Evolutionary conservation across 2,888 invertebrate genomes (phyloP).

Genomic region (Eupithecia centaureata): DNA sequence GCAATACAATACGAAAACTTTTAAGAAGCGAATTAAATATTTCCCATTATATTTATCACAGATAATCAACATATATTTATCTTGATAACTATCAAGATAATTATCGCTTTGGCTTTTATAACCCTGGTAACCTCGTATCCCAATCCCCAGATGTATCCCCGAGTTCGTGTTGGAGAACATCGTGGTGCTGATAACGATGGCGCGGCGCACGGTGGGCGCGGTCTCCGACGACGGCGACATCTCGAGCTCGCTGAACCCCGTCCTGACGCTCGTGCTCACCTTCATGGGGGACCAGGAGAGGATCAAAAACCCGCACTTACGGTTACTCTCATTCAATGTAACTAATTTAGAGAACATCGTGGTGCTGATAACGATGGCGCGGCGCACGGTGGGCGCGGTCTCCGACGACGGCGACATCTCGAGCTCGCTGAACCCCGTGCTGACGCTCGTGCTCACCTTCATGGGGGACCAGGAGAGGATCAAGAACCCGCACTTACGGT

Average conservation of each 20-base stretch:
- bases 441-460: slow-evolving; percentile 91
- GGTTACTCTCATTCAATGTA: slow-evolving; percentile 54
- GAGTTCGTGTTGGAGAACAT: slow-evolving; percentile 96
- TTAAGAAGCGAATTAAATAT: too few species aligned
- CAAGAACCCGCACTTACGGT: slow-evolving; percentile 94
- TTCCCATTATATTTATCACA: too few species aligned
- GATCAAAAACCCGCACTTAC: slow-evolving; percentile 95
- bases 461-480: slow-evolving; percentile 94
- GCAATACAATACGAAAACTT: too few species aligned
- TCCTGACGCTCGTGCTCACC: slow-evolving; percentile 91
- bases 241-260: slow-evolving; percentile 85
- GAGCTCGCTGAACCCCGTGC: slow-evolving; percentile 86
- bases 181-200: slow-evolving; percentile 90
- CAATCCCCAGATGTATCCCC: slow-evolving; percentile 89
- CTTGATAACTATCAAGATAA: too few species aligned
- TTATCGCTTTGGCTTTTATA: too few species aligned
- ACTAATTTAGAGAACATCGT: slow-evolving; percentile 95
- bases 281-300: slow-evolving; percentile 94
- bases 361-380: slow-evolving; percentile 90
- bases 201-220: slow-evolving; percentile 84
- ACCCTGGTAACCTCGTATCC: neutral
- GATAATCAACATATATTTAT: too few species aligned
- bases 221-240: slow-evolving; percentile 86
- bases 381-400: slow-evolving; percentile 80
- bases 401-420: slow-evolving; percentile 87